These are phyloP conservation scores for Cephus sareptanus DNA, from an alignment of 2,888 invertebrate species.

Conservation along the genomic window DNA sequence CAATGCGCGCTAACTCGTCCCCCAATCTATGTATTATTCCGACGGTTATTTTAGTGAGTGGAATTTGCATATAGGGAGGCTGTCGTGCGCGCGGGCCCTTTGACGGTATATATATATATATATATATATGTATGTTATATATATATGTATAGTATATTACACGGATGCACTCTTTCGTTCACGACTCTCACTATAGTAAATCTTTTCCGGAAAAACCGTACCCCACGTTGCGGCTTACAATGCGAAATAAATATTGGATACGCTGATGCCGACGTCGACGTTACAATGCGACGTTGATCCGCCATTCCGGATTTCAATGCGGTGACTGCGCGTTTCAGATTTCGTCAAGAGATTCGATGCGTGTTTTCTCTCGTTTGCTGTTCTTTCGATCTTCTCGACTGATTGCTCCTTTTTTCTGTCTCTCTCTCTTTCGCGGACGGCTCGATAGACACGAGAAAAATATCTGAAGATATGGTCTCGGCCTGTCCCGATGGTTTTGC, in stretches of 20 bases:
- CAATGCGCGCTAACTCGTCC: conserved; percentile 52
- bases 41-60: conserved; percentile 55
- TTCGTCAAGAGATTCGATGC: not conserved
- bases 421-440: not conserved
- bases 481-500: not conserved
- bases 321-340: conserved; percentile 18
- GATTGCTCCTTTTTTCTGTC: not conserved
- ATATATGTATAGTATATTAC: not conserved
- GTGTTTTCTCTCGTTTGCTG: not conserved
- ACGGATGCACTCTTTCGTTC: not conserved
- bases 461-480: not conserved
- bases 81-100: conserved; percentile 1
- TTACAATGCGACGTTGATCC: conserved; percentile 35
- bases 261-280: conserved; percentile 25
- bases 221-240: conserved; percentile 35
- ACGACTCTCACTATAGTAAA: not conserved
- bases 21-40: conserved; percentile 55
- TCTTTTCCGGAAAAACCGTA: conserved; percentile 31
- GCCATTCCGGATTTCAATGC: conserved; percentile 38
- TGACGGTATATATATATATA: not conserved
- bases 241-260: conserved; percentile 40
- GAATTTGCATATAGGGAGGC: conserved; percentile 31
- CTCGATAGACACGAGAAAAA: not conserved
- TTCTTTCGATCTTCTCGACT: not conserved
- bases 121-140: too few species aligned